These are phyloP conservation scores for Arge pagana DNA, from an alignment of 2,888 invertebrate genomes.

Conservation along the genomic window DNA sequence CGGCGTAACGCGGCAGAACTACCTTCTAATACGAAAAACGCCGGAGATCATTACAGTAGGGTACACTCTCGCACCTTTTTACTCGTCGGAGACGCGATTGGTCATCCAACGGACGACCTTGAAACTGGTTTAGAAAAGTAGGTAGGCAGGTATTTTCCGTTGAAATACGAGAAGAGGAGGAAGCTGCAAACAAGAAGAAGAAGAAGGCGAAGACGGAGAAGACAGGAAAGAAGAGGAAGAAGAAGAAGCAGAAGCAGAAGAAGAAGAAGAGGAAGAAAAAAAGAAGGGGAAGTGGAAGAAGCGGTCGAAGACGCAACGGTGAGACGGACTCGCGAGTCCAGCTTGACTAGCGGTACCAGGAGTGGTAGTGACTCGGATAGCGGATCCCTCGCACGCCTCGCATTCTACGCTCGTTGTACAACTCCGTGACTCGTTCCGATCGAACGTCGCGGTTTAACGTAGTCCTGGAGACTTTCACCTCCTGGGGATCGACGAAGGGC, in stretches of 20 bases:
- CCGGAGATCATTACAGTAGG: constrained; percentile 19
- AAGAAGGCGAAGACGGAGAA: too few relatives aligned
- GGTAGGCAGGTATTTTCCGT: too few relatives aligned
- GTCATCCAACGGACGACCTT: constrained; percentile 7
- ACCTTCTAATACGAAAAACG: constrained; percentile 14
- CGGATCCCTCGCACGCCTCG: neutral
- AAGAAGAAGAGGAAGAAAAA: too few relatives aligned
- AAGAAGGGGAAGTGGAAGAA: too few relatives aligned
- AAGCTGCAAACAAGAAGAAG: too few relatives aligned
- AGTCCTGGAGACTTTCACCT: constrained; percentile 19
- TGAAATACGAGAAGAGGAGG: too few relatives aligned
- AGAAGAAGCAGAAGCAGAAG: too few relatives aligned
- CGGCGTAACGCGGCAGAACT: neutral
- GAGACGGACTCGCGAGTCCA: too few relatives aligned
- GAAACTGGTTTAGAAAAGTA: too few relatives aligned
- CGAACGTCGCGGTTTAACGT: constrained; percentile 5
- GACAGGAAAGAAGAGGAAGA: too few relatives aligned
- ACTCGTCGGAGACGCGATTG: neutral
- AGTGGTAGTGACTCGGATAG: neutral
- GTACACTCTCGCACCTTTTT: too few relatives aligned
- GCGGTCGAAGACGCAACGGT: too few relatives aligned
- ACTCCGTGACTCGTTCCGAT: constrained; percentile 3
- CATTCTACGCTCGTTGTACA: constrained; percentile 2
- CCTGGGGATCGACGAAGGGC: constrained; percentile 13
- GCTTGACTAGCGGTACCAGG: neutral